Conservation (phyloP, 1,140 invertebrate species). For the Apocrypta bakeri region DNA sequence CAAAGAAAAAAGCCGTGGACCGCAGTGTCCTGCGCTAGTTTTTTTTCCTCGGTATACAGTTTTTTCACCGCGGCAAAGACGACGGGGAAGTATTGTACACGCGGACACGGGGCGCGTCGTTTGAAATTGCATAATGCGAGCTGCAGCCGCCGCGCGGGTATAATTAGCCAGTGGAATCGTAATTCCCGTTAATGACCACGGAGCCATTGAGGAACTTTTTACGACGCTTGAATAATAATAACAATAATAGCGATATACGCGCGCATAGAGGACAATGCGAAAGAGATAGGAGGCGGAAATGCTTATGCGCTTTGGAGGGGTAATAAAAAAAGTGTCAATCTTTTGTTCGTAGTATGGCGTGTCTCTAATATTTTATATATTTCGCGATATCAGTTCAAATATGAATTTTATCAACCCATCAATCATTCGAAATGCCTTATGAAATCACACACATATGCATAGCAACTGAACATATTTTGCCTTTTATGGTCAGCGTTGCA, state of each 20-base stretch:
- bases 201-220: constrained; percentile 43
- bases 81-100: no score
- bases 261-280: constrained; percentile 3
- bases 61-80: no score
- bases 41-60: no score
- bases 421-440: no score
- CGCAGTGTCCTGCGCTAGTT: no score
- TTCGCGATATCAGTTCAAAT: no score
- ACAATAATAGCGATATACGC: constrained; percentile 4
- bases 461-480: no score
- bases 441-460: no score
- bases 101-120: not conserved
- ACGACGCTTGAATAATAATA: constrained; percentile 29
- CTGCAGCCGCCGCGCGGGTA: not conserved
- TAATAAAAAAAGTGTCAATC: not conserved
- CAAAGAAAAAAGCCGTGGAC: no score
- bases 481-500: no score
- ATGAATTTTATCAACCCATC: no score
- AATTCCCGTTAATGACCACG: constrained; percentile 25
- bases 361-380: no score
- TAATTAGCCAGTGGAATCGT: constrained; percentile 23
- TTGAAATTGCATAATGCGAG: constrained; percentile 21
- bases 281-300: not conserved
- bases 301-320: not conserved
- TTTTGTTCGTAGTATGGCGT: not conserved